Conservation (phyloP, 37 sponge, comb jelly and placozoan species). For the Halisarca cf. caerulea region DNA sequence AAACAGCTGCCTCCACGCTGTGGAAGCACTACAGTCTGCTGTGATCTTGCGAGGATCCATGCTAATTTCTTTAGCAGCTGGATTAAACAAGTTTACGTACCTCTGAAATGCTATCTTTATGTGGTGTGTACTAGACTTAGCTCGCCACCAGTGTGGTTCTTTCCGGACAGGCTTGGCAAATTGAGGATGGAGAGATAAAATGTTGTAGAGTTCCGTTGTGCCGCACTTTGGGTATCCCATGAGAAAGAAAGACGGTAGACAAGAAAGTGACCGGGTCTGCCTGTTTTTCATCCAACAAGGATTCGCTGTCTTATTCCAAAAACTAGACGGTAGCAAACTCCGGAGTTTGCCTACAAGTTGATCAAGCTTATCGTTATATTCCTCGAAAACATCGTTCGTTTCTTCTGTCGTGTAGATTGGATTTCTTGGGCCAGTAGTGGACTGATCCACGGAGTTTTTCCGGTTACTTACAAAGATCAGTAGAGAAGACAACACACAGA, state of each 20-base stretch:
- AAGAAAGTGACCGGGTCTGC: background rate
- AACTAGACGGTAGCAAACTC: background rate
- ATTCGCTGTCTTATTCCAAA: background rate
- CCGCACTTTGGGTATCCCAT: conserved; percentile 64
- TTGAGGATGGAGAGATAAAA: background rate
- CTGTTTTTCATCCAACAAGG: background rate
- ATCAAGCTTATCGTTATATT: no score
- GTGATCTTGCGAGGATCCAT: conserved; percentile 8
- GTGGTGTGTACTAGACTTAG: background rate
- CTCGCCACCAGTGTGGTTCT: conserved; percentile 55
- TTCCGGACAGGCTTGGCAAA: conserved; percentile 11
- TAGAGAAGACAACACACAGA: no score
- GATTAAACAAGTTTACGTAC: conserved; percentile 15
- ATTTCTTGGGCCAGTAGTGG: no score
- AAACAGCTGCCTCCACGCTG: conserved; percentile 45
- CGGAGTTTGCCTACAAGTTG: background rate
- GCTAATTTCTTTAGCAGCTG: background rate
- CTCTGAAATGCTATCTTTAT: background rate
- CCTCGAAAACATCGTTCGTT: no score
- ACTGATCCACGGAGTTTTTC: no score
- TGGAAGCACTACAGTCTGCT: conserved; percentile 52
- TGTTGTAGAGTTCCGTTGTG: conserved; percentile 23
- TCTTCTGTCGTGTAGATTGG: no score
- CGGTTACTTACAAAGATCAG: no score
- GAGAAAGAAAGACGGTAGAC: conserved; percentile 44